Base-by-base conservation (phyloP, 2,888 invertebrate species). In the Uropetala carovei region DNA sequence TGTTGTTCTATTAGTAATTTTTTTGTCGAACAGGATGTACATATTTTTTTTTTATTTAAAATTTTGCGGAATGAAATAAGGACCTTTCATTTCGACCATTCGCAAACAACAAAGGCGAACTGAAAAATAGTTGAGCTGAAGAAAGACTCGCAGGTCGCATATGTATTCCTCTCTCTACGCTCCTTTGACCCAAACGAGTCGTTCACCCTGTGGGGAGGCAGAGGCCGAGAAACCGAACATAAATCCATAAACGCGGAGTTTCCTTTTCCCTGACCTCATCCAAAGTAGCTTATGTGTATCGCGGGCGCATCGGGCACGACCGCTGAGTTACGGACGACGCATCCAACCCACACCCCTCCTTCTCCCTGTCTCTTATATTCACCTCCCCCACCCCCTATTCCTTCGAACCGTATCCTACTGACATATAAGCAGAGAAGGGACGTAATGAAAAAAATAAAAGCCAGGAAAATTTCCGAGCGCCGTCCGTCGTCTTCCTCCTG, bases 201-300 rank as follows among this genome's bases (percentile, higher is more conserved):
- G n/a, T n/a, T 68, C 68, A n/a, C 68, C 68, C 22, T 43, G 43
- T 43, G 43, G 43, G 1, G 43, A 43, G 43, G 43, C 43, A 43
- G 43, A 43, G 43, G 43, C 43, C 43, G 43, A 43, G 43, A 43
- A 43, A 43, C 43, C 43, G n/a, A 68, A 64, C 64, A 64, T 64
- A 64, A 68, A 68, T 68, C 68, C 68, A 43, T 43, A 43, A 43
- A 43, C 43, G 43, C 43, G 43, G 43, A 43, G 43, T 43, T 43
- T 43, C 43, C 43, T 43, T 22, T 68, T 68, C 68, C 68, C 68
- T 68, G 68, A 68, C 68, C 68, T 68, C 68, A 22, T n/a, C 68
- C n/a, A 68, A 68, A 68, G 18, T 68, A 11, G 64, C 64, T 64
- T 64, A 64, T 68, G 68, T 68, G n/a, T 18, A 68, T 68, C 68